Conservation (phyloP, 2,113 vertebrate genomes). For the Pagrus major region DNA sequence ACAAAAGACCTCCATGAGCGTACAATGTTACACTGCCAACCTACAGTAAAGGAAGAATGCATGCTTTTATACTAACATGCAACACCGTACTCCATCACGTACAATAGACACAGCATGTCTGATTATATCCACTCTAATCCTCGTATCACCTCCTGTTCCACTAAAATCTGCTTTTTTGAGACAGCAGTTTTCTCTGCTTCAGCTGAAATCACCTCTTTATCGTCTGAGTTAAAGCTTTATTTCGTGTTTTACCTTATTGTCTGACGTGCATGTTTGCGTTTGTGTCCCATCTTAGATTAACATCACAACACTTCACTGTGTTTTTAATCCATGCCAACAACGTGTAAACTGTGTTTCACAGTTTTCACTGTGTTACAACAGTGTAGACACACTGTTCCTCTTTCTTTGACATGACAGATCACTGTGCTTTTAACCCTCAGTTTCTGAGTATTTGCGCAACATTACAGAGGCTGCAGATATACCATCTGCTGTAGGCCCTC, state of each 20-base stretch:
- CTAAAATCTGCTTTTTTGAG: conserved; percentile 17
- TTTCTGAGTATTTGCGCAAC: conserved; percentile 26
- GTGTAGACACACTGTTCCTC: conserved; percentile 16
- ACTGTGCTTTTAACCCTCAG: conserved; percentile 11
- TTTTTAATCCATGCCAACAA: background rate
- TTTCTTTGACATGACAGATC: conserved; percentile 5
- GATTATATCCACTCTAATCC: conserved; percentile 13
- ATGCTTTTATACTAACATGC: background rate
- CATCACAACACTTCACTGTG: background rate
- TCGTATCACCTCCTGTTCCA: conserved; percentile 1
- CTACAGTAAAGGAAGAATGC: background rate
- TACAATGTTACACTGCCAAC: background rate
- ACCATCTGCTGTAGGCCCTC: conserved; percentile 56
- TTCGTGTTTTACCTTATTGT: background rate
- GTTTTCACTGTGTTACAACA: background rate
- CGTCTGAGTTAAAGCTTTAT: background rate
- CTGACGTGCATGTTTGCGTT: background rate
- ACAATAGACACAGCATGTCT: background rate
- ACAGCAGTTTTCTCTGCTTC: background rate
- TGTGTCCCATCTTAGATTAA: background rate
- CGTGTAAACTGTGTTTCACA: background rate
- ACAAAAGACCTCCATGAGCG: conserved; percentile 33
- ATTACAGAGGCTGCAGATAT: conserved; percentile 33
- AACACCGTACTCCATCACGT: background rate
- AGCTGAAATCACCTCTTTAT: conserved; percentile 19